Base-by-base conservation (phyloP, 2,888 invertebrate species). In the Helleia helle region DNA sequence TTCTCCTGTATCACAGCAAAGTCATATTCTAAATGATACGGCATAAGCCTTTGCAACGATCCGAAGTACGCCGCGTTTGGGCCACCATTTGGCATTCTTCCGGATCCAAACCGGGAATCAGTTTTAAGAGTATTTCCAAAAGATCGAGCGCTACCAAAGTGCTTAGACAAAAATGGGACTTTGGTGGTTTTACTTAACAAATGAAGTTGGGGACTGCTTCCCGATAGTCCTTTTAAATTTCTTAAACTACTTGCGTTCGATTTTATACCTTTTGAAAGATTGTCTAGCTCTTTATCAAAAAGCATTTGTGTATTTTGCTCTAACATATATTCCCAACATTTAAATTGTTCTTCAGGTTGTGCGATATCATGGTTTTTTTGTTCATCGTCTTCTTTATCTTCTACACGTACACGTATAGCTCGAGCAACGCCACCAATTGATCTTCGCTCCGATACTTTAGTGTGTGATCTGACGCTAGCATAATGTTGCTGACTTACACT, bases 271-370 rank as follows among this genome's bases (percentile, higher is more conserved):
- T 88, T 88, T 0, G 91, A 90, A 29, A 94, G 73, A 24, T 94
- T 93, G 58, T 95, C 94, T 36, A 95, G 69, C 68, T 95, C 95
- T 62, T 94, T 94, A 68, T 95, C 94, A 58, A 95, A 95, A 1
- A 95, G 62, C 63, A 95, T 83, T 63, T 95, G 95, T 0, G 95
- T 95, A 58, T 95, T 95, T 66, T 95, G 94, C 62, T 95, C 95
- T 36, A 95, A 71, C 94, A 95, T 95, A 58, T 95, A 95, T 56
- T 95, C 95, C 95, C 95, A 95, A 62, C 95, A 95, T 63, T 94
- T 93, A 60, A 94, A 94, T 62, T 95, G 95, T 65, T 95, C 95
- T 58, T 94, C 95, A 1, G 92, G 91, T 43, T 91, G 83, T 1
- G 71, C 62, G 1, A 64, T 47, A 30, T 83, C 83, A 17, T 79